These are phyloP conservation scores for Bellardia pandia DNA, from an alignment of 2,888 invertebrate species.

Conservation along the genomic window DNA sequence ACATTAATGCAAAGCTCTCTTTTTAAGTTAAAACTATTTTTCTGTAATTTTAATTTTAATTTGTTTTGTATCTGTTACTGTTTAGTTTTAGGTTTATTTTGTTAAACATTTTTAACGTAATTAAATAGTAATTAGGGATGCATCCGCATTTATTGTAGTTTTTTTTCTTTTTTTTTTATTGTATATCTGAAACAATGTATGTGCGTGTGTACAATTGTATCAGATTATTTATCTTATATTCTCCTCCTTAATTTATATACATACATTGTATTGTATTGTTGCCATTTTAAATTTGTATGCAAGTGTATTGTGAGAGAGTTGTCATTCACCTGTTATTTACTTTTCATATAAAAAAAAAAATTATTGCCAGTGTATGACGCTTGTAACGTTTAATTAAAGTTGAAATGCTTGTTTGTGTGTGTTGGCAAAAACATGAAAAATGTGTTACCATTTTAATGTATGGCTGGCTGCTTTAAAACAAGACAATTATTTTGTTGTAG, in stretches of 20 bases:
- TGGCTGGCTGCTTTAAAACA: slow-evolving; percentile 6
- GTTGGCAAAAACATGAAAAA: slow-evolving; percentile 72
- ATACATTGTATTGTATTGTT: background rate
- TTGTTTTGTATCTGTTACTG: background rate
- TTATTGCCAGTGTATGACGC: slow-evolving; percentile 24
- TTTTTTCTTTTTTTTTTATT: background rate
- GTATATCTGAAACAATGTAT: background rate
- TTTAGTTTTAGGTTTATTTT: slow-evolving; percentile 25
- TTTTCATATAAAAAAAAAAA: background rate
- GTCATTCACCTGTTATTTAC: slow-evolving; percentile 37
- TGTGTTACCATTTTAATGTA: slow-evolving; percentile 71
- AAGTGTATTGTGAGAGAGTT: background rate
- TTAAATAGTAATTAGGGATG: slow-evolving; percentile 84
- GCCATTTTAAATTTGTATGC: background rate
- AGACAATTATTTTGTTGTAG: background rate
- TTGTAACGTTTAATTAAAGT: slow-evolving; percentile 53
- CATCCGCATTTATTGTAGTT: slow-evolving; percentile 76
- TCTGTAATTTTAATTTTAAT: background rate
- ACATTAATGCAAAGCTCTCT: background rate
- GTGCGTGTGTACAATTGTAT: slow-evolving; percentile 27
- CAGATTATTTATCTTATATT: slow-evolving; percentile 54
- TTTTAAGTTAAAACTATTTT: background rate
- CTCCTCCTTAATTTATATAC: slow-evolving; percentile 46
- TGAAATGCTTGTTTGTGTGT: slow-evolving; percentile 29
- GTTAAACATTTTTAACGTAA: slow-evolving; percentile 77